Evolutionary conservation across 2,113 vertebrate species (phyloP).

Genomic region (Halcyon senegalensis): DNA sequence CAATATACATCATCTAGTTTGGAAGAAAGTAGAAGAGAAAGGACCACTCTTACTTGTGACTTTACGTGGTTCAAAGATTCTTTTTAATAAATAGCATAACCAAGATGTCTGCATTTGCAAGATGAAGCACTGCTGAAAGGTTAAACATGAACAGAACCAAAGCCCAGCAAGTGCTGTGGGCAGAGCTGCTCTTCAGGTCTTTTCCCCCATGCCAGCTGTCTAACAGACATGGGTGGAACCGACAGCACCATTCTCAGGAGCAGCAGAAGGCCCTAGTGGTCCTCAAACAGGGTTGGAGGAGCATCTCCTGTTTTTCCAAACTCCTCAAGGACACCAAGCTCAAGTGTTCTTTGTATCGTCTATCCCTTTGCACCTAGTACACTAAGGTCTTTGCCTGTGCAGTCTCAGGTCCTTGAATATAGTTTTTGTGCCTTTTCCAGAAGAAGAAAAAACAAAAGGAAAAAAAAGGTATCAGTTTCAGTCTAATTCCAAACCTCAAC

Average conservation of each 20-base stretch:
- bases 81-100: not conserved
- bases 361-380: not conserved
- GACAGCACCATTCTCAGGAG: not conserved
- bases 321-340: not conserved
- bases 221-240: not conserved
- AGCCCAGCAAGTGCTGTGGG: not conserved
- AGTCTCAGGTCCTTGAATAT: not conserved
- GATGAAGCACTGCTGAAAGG: not conserved
- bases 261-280: not conserved
- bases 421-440: not conserved
- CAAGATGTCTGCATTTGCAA: not conserved
- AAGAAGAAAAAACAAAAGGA: too few relatives aligned
- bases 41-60: not conserved
- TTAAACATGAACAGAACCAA: not conserved
- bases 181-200: not conserved
- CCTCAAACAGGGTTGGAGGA: not conserved
- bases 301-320: not conserved
- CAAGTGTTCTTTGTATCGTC: not conserved
- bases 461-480: not conserved
- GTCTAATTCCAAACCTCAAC: not conserved
- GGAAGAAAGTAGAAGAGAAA: not conserved
- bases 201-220: too few relatives aligned
- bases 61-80: not conserved
- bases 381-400: not conserved
- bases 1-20: not conserved